A percentile compares a stretch with the other conserved stretches of the same genome.
These are phyloP conservation scores for Stenchaetothrips biformis DNA, from an alignment of 2,888 invertebrate genomes.

Conservation along the genomic window DNA sequence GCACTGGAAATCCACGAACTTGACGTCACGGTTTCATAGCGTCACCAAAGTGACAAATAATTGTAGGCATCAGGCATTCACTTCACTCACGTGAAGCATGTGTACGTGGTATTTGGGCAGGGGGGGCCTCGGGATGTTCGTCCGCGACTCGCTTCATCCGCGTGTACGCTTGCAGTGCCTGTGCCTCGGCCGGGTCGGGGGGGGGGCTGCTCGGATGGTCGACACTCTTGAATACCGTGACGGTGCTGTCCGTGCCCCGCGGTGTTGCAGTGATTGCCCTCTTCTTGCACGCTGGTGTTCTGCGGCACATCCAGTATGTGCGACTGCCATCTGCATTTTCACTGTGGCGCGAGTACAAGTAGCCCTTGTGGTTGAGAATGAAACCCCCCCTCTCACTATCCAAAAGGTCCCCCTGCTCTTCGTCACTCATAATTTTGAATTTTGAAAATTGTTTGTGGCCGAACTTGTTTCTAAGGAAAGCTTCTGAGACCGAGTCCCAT, in stretches of 20 bases:
- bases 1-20: neutral
- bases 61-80: neutral
- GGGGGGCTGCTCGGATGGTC: neutral
- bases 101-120: neutral
- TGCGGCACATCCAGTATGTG: slow-evolving; percentile 1
- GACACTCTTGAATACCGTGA: slow-evolving; percentile 1
- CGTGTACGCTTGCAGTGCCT: neutral
- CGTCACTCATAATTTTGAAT: too few relatives aligned
- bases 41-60: too few relatives aligned
- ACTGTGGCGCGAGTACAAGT: too few relatives aligned
- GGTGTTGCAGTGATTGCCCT: slow-evolving; percentile 1
- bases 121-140: slow-evolving; percentile 1
- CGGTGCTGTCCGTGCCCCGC: neutral
- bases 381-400: too few relatives aligned
- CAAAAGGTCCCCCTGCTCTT: too few relatives aligned
- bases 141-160: neutral
- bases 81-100: neutral
- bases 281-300: neutral
- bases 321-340: neutral
- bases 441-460: too few relatives aligned
- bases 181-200: neutral
- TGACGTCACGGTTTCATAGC: slow-evolving; percentile 1
- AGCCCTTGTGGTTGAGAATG: too few relatives aligned
- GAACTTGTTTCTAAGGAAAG: neutral
- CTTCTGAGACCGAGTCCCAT: neutral